Base-by-base conservation (phyloP, 2,888 invertebrate species). In the Pediacus dermestoides region DNA sequence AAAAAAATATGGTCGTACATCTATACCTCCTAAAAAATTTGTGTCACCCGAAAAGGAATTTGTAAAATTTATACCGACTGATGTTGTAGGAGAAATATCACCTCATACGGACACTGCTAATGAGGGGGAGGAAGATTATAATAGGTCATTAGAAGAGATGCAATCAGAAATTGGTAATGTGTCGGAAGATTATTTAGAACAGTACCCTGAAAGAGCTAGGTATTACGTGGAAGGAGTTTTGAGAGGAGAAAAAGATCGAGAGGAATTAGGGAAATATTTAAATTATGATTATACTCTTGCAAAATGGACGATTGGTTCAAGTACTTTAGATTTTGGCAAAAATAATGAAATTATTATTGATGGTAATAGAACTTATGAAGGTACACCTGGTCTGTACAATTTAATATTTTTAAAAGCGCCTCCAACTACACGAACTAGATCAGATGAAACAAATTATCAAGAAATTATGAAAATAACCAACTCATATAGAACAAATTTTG, bases 101-200 rank as follows among this genome's bases (percentile, higher is more conserved):
- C 8, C 4, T 10, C 4, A 30, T 4, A 4, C 3, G 3, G 12
- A 4, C 4, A n/a, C 11, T 30, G n/a, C 11, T 30, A n/a, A 12
- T 12, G 30, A 30, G 11, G 30, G 14, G 11, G 30, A 30, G 11
- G 30, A 30, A 13, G 30, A 12, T 26, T 8, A 26, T 26, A 9
- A 26, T 4, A 13, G 14, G n/a, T n/a, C 6, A 12, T 13, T 10
- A 4, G 8, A 12, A 8, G 8, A 13, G 7, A 12, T 12, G 7
- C 9, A 4, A 7, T 10, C 26, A 12, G 14, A 10, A 15, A 30
- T 13, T 6, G 6, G 11, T 10, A 4, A 10, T 3, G 12, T 30
- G 30, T 13, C 14, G 7, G 3, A 30, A 4, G 30, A 30, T 13
- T 30, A 30, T 30, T n/a, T 30, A 30, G n/a, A 13, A 3, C 30